phyloP scores from a whole-genome alignment of 2,113 vertebrate genomes.

The Sceloporus undulatus region DNA sequence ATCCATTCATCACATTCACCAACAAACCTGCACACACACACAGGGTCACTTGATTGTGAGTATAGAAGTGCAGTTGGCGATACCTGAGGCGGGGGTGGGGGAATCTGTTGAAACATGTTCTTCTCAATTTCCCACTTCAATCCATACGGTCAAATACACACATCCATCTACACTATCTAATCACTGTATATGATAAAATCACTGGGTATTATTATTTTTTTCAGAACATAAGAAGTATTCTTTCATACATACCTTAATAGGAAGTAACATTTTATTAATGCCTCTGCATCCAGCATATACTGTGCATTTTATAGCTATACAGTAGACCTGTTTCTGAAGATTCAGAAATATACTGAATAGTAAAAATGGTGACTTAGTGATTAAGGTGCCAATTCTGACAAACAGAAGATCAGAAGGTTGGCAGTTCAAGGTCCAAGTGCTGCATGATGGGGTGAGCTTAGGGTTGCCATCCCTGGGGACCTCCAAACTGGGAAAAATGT shows the following conservation, averaged over 20 bases:
- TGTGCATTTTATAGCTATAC: too few species aligned
- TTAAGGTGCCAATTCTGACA: too few species aligned
- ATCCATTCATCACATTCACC: slow-evolving; percentile 90
- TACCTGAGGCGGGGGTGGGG: neutral
- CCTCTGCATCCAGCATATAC: too few species aligned
- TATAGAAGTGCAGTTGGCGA: slow-evolving; percentile 70
- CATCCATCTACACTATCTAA: slow-evolving; percentile 22
- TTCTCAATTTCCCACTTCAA: slow-evolving; percentile 31
- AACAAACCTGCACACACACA: slow-evolving; percentile 89
- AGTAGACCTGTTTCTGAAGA: too few species aligned
- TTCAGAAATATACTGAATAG: neutral
- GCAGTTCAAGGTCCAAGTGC: too few species aligned
- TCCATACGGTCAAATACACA: neutral
- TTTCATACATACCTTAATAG: neutral
- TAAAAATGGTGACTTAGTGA: too few species aligned
- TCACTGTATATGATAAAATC: neutral
- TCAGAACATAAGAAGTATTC: too few species aligned
- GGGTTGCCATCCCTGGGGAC: too few species aligned
- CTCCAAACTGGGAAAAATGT: too few species aligned
- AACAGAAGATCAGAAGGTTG: too few species aligned
- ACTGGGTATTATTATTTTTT: too few species aligned
- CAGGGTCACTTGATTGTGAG: slow-evolving; percentile 97
- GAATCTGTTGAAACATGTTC: slow-evolving; percentile 21
- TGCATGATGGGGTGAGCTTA: too few species aligned
- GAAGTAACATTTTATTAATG: neutral